phyloP scores from a whole-genome alignment of 2,888 invertebrate genomes.

The Encarsia formosa region DNA sequence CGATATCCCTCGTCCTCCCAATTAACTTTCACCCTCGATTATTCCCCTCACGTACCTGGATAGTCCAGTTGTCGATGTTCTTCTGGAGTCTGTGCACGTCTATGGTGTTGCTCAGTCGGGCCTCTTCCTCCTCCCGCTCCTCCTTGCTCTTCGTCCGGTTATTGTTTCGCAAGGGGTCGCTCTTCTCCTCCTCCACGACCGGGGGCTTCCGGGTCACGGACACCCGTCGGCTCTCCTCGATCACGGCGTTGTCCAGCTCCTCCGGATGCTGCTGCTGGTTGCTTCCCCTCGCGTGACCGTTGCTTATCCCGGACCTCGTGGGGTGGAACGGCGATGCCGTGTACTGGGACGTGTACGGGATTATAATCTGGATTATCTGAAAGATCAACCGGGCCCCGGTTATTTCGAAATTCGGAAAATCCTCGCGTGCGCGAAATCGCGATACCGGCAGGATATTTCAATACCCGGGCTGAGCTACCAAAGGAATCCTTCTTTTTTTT shows the following conservation, averaged over 20 bases:
- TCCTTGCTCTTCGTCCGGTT: not conserved
- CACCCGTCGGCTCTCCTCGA: constrained; percentile 31
- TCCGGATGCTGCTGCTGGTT: too few relatives aligned
- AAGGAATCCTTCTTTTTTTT: too few relatives aligned
- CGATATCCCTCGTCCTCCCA: not conserved
- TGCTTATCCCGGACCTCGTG: not conserved
- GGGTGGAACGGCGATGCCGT: constrained; percentile 56
- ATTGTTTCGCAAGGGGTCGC: not conserved
- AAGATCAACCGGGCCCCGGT: too few relatives aligned
- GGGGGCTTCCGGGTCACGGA: constrained; percentile 24
- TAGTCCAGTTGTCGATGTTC: constrained; percentile 81
- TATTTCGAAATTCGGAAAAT: not conserved
- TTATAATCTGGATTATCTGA: constrained; percentile 69
- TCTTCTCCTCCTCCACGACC: not conserved
- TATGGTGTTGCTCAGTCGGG: constrained; percentile 54
- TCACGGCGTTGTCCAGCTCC: constrained; percentile 34
- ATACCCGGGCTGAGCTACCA: not conserved
- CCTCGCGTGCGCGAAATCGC: not conserved
- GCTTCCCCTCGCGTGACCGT: too few relatives aligned
- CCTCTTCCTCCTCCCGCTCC: not conserved
- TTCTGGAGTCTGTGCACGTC: constrained; percentile 74
- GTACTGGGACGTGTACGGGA: constrained; percentile 70
- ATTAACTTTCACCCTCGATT: not conserved
- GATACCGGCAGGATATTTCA: not conserved
- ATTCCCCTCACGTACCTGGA: constrained; percentile 39